Base-by-base conservation (phyloP, 2,797 vertebrate genomes). In the Lacerta bilineata region DNA sequence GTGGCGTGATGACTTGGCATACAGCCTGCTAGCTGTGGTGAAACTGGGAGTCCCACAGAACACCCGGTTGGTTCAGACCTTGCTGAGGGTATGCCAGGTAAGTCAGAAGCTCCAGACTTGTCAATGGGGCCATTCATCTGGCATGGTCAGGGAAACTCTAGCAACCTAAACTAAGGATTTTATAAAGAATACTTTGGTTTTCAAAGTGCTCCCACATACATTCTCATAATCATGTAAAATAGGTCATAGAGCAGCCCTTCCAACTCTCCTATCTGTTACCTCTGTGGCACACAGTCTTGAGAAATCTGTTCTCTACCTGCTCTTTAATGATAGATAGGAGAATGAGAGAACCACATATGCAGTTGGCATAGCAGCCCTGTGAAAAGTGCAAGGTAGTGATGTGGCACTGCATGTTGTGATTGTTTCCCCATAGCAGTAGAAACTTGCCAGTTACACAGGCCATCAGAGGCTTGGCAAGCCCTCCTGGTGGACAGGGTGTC, bases 71-170 rank as follows among this genome's bases (percentile, higher is more conserved):
- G 92, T 99, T 50, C 98, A 99, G 95, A 98, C 97, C 1, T 95
- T 98, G 82, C 93, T 99, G 75, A 97, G 98, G 29, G 85, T 96
- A 18, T 96, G 96, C 78, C 98, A 99, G 97, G 99, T 98, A 94
- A 95, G 93, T 83, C 3, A 13, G 33, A 33, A 36, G 20, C 6
- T 25, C 33, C 64, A 69, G 20, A 50, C 68, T 36, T 1, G 11
- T 10, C 7, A 41, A 4, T 61, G 68, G 69, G 20, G 13, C 79
- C 20, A 55, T 74, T 17, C 7, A 39, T 36, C 25, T 74, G 25
- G 33, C 11, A 50, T 50, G 50, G 50, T 13, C 11, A 50, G 11
- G 50, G 50, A 50, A 50, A 50, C 50, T 50, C 46, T 15, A 50
- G 50, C 50, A 55, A 55, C 1, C 50, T 55, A 15, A 55, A 15